Conservation (phyloP, 2,797 vertebrate genomes). For the Danio kyathit region DNA sequence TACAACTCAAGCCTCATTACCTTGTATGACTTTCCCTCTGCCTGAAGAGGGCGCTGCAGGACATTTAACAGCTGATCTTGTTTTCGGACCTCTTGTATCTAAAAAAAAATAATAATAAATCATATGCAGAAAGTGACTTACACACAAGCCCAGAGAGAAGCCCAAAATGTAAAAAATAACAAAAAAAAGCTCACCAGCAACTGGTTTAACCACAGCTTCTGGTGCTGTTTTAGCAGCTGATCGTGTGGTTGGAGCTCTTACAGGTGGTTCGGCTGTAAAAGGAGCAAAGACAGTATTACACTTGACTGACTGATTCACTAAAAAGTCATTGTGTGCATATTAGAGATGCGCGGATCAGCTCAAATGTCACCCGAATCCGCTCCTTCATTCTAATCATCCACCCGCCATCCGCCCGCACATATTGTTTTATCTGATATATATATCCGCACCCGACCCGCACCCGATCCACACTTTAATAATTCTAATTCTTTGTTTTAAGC, state of each 20-base stretch:
- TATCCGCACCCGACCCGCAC: no score
- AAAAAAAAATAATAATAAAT: no score
- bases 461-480: no score
- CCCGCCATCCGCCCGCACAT: no score
- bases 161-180: background rate
- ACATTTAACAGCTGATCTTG: conserved; percentile 60
- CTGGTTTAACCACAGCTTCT: conserved; percentile 50
- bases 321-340: background rate
- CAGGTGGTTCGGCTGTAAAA: conserved; percentile 59
- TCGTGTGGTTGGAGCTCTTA: conserved; percentile 62
- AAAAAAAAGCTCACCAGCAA: conserved; percentile 65
- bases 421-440: no score
- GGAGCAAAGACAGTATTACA: conserved; percentile 15
- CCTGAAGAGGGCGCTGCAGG: conserved; percentile 57
- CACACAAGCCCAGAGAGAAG: background rate
- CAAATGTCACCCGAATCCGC: no score
- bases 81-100: conserved; percentile 68
- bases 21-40: conserved; percentile 56
- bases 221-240: conserved; percentile 64
- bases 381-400: no score
- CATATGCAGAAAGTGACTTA: background rate
- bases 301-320: no score
- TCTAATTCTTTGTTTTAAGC: no score
- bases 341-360: no score
- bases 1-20: conserved; percentile 47